Evolutionary conservation across 2,888 invertebrate genomes (phyloP), one percentile per base, ranked within the genome.

Genomic region (Coleophora deauratella): DNA sequence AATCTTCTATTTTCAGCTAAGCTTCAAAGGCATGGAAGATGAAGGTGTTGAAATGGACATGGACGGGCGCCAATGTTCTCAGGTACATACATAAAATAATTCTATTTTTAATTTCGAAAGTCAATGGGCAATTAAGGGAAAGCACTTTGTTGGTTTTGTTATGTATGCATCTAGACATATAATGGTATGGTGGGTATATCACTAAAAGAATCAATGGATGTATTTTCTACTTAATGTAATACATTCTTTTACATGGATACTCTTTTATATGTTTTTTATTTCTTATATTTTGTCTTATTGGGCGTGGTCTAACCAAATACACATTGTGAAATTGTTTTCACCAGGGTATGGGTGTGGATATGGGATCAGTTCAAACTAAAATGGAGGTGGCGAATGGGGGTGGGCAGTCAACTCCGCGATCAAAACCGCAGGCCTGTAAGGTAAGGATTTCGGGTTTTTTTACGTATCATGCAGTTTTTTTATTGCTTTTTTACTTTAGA

Each of bases 391-490:
- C 75, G 34, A 85, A 85, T 51, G 81, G 67, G 35, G 62, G 72
- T 8, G 62, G 68, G 37, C 81, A 77, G 52, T 71, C 75, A 45
- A 63, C 80, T 35, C 88, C 88, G 36, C 81, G 90, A 50, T 88
- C 89, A 43, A 92, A 91, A 61, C 91, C 91, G 35, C 93, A 93
- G 66, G 90, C 90, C 50, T 93, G 93, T 75, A 92, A 92, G 82
- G 84, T 82, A 53, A 67, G 67, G 40, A 40, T 21, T 21, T 21
- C 6, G 21, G 21, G 21, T 21, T 21, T 21, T 21, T 4, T 4
- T 21, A 21, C 21, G 6, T 21, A 21, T 21, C 6, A n/a, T n/a
- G n/a, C n/a, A n/a, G n/a, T 21, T 21, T 21, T 3, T 21, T 21
- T 21, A 21, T 21, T 21, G 21, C 21, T 21, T 6, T 21, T n/a